phyloP scores from a whole-genome alignment of 2,797 vertebrate genomes.

The Erethizon dorsatum region DNA sequence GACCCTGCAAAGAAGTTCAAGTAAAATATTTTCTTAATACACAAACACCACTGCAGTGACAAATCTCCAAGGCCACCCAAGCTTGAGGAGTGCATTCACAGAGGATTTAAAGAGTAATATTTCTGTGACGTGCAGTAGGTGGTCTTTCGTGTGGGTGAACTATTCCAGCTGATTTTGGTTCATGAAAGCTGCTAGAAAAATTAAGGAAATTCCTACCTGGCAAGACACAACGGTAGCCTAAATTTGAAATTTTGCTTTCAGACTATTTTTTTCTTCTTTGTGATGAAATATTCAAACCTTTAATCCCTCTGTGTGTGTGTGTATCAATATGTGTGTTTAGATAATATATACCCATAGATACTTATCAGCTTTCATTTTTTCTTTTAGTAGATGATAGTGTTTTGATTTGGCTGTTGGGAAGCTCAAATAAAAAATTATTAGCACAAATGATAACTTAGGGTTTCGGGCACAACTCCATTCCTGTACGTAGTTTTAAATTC shows the following conservation, averaged over 20 bases:
- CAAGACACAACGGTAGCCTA: background rate
- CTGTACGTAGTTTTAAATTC: background rate
- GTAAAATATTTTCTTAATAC: constrained; percentile 79
- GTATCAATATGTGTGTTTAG: background rate
- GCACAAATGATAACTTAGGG: background rate
- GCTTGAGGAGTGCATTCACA: constrained; percentile 70
- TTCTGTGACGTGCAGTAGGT: constrained; percentile 73
- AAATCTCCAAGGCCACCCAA: constrained; percentile 75
- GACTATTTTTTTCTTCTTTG: background rate
- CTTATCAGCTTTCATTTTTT: constrained; percentile 19
- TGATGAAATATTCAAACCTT: background rate
- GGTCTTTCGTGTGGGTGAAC: constrained; percentile 74
- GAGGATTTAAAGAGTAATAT: constrained; percentile 64
- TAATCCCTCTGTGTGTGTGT: background rate
- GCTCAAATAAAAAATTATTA: constrained; percentile 7
- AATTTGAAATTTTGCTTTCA: constrained; percentile 35
- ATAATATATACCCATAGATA: background rate
- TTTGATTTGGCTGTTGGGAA: background rate
- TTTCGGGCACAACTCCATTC: background rate
- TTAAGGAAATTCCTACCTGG: constrained; percentile 40
- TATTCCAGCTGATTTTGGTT: constrained; percentile 59
- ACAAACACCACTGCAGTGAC: constrained; percentile 75
- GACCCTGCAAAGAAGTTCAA: constrained; percentile 51
- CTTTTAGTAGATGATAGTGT: background rate
- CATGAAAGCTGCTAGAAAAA: constrained; percentile 35